phyloP scores from a whole-genome alignment of 2,113 vertebrate species.

The Pheucticus melanocephalus region DNA sequence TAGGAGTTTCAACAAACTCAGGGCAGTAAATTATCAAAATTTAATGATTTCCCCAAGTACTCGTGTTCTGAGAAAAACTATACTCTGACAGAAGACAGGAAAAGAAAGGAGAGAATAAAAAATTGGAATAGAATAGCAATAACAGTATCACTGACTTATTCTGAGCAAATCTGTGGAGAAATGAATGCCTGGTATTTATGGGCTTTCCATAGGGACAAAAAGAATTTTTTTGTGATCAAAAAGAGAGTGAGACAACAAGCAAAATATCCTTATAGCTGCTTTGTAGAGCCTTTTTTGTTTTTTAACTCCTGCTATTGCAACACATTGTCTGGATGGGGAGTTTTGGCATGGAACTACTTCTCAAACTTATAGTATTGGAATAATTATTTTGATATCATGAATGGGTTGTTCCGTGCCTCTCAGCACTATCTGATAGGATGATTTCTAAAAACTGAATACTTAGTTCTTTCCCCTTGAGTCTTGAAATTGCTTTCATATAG shows the following conservation, averaged over 20 bases:
- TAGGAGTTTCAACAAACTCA: not conserved
- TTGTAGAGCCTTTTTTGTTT: not conserved
- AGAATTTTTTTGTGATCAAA: constrained; percentile 6
- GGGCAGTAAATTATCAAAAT: not conserved
- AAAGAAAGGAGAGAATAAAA: not conserved
- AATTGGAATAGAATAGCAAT: not conserved
- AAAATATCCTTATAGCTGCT: not conserved
- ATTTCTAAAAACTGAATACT: not conserved
- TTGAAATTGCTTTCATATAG: not conserved
- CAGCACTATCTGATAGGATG: not conserved
- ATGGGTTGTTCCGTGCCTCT: not conserved
- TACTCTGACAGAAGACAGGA: not conserved
- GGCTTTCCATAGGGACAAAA: not conserved
- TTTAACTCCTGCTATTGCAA: not conserved
- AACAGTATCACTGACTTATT: not conserved
- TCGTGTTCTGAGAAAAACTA: not conserved
- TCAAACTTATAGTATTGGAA: not conserved
- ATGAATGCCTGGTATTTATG: not conserved
- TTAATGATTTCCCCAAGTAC: not conserved
- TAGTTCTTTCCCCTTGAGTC: not conserved
- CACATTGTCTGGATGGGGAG: not conserved
- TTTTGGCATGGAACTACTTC: not conserved
- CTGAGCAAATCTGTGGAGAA: not conserved
- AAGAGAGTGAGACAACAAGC: not conserved
- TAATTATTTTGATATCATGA: not conserved